These are phyloP conservation scores for Amphimallon solstitiale DNA, from an alignment of 2,888 invertebrate genomes.

Conservation along the genomic window DNA sequence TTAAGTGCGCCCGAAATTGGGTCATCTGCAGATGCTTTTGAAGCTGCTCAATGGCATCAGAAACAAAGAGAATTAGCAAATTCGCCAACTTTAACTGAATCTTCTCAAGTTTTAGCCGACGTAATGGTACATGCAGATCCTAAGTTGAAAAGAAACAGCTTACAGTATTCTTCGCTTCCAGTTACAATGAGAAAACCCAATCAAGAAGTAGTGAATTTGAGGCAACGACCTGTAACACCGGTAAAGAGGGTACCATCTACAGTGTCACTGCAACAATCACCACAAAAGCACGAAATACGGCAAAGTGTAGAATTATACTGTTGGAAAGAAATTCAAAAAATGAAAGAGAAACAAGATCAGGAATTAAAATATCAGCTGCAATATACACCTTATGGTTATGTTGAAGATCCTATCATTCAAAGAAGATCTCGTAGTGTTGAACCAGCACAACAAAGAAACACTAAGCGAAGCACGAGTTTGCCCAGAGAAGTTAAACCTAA, in stretches of 20 bases:
- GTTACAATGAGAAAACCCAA: slow-evolving; percentile 16
- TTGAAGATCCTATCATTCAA: slow-evolving; percentile 55
- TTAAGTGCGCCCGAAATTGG: slow-evolving; percentile 6
- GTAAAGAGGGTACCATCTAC: slow-evolving; percentile 42
- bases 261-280: slow-evolving; percentile 50
- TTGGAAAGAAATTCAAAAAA: slow-evolving; percentile 74
- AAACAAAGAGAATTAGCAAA: slow-evolving; percentile 45
- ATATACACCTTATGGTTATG: slow-evolving; percentile 53
- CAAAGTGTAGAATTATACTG: slow-evolving; percentile 74
- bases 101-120: slow-evolving; percentile 50
- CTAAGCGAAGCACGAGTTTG: slow-evolving; percentile 62
- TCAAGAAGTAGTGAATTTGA: slow-evolving; percentile 35
- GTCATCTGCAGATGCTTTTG: slow-evolving; percentile 31
- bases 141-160: slow-evolving; percentile 29
- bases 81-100: slow-evolving; percentile 41
- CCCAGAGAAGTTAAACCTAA: slow-evolving; percentile 51
- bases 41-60: slow-evolving; percentile 48
- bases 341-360: slow-evolving; percentile 72
- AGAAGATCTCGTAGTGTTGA: slow-evolving; percentile 64
- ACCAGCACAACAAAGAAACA: slow-evolving; percentile 59
- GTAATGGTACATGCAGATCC: slow-evolving; percentile 52
- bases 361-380: slow-evolving; percentile 58
- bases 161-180: slow-evolving; percentile 30
- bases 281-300: slow-evolving; percentile 68
- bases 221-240: slow-evolving; percentile 43